Percentiles rank a stretch among this genome's conserved stretches.
phyloP scores from a whole-genome alignment of 2,888 invertebrate genomes.

The Norana najaformis region DNA sequence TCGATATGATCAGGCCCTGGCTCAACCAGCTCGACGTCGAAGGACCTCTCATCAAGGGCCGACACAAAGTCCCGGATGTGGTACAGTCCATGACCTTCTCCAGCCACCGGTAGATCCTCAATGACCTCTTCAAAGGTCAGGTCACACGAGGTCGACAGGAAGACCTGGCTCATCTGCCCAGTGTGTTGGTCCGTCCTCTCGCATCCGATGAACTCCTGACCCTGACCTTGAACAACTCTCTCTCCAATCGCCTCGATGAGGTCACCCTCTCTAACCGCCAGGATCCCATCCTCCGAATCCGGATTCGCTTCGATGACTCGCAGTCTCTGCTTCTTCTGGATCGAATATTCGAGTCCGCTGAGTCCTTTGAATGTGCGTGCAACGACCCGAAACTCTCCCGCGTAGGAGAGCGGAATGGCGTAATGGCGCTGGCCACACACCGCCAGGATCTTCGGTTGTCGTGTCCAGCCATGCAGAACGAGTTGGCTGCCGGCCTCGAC shows the following conservation, averaged over 20 bases:
- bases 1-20: conserved; percentile 40
- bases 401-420: conserved; percentile 46
- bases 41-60: neutral
- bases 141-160: neutral
- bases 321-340: neutral
- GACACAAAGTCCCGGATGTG: conserved; percentile 9
- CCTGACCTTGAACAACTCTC: neutral
- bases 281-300: neutral
- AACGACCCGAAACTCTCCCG: conserved; percentile 41
- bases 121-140: conserved; percentile 7
- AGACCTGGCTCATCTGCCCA: neutral
- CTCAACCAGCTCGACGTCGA: conserved; percentile 41
- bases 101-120: neutral
- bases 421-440: conserved; percentile 18
- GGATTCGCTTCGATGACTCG: neutral
- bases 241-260: neutral
- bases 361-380: neutral
- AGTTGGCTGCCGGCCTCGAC: conserved; percentile 29
- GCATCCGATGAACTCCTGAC: neutral
- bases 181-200: neutral
- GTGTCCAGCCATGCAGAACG: conserved; percentile 46
- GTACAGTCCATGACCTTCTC: neutral
- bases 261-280: conserved; percentile 9
- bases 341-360: neutral
- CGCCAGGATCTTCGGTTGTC: conserved; percentile 46